Conservation (phyloP, 2,797 vertebrate species). For the Tauraco hartlaubi region DNA sequence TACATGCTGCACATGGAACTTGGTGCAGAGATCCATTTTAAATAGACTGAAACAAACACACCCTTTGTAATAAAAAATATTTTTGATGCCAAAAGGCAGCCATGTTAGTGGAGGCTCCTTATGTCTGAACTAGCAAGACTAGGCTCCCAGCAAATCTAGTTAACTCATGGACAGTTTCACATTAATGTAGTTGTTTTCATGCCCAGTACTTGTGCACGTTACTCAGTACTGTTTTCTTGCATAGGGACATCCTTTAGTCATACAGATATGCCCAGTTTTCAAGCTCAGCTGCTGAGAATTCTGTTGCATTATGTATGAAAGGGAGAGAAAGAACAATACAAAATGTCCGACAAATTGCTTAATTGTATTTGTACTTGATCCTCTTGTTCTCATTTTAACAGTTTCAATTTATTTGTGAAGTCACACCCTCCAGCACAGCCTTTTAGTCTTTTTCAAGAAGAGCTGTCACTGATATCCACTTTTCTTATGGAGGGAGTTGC, state of each 20-base stretch:
- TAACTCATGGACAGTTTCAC: background rate
- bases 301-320: background rate
- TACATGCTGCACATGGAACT: background rate
- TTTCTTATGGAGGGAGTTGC: background rate
- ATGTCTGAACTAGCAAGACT: background rate
- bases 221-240: background rate
- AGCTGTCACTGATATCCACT: background rate
- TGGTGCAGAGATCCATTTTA: background rate
- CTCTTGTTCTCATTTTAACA: background rate
- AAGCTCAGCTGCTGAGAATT: background rate
- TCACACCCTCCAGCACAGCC: background rate
- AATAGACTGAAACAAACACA: background rate
- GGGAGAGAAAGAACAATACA: background rate
- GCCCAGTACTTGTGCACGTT: background rate
- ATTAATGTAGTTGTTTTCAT: background rate
- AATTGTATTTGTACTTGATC: background rate
- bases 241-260: background rate
- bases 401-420: background rate
- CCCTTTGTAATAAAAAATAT: background rate
- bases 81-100: background rate
- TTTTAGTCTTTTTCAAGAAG: background rate
- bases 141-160: background rate
- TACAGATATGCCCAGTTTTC: background rate
- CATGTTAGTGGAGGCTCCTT: background rate
- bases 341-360: background rate